phyloP scores from a whole-genome alignment of 2,888 invertebrate genomes.

The Euphydryas editha region DNA sequence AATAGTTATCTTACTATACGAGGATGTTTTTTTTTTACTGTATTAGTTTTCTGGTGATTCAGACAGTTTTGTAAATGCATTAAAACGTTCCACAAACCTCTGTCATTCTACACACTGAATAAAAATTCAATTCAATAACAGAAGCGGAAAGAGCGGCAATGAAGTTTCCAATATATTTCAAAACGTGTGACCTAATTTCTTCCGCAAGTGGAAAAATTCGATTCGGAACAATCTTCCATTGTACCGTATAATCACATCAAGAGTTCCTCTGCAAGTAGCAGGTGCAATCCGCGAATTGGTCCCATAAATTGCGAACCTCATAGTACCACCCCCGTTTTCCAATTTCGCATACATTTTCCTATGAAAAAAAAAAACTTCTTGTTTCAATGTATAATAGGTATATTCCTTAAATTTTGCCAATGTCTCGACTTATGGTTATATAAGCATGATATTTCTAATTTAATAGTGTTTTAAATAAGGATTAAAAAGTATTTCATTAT shows the following conservation, averaged over 20 bases:
- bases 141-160: slow-evolving; percentile 18
- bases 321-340: slow-evolving; percentile 64
- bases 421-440: slow-evolving; percentile 60
- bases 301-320: slow-evolving; percentile 66
- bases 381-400: slow-evolving; percentile 51
- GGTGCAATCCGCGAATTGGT: slow-evolving; percentile 63
- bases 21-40: background rate
- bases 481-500: too few relatives aligned
- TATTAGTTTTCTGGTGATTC: background rate
- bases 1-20: too few relatives aligned
- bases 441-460: slow-evolving; percentile 57
- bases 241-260: slow-evolving; percentile 32
- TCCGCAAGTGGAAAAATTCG: slow-evolving; percentile 33
- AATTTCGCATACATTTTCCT: slow-evolving; percentile 56
- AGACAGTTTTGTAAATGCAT: background rate
- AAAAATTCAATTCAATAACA: slow-evolving; percentile 16
- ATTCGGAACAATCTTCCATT: slow-evolving; percentile 26
- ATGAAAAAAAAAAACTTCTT: slow-evolving; percentile 36
- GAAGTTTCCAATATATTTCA: slow-evolving; percentile 30
- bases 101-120: background rate
- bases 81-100: background rate
- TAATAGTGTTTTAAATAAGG: too few relatives aligned
- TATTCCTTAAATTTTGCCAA: slow-evolving; percentile 62
- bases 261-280: slow-evolving; percentile 49
- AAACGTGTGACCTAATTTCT: slow-evolving; percentile 38